Evolutionary conservation across 1,140 invertebrate species (phyloP), one percentile per base, ranked within the genome.

Genomic region (Wasmannia auropunctata): DNA sequence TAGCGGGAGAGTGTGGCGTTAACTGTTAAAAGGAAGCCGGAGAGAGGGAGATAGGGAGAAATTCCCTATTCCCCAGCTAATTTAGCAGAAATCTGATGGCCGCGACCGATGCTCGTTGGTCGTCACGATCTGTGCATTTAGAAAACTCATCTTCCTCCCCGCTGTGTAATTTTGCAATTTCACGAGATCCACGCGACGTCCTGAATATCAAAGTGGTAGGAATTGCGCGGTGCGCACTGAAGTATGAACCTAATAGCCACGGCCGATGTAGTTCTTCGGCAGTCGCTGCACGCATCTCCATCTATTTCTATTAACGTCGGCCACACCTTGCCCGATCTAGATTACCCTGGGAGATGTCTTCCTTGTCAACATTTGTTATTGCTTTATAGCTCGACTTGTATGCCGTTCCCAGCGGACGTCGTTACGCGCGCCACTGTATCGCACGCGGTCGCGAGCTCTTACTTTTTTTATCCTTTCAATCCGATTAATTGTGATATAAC

Each of bases 291-390:
- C 88, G 76, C 88, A 72, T 75, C 87, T 85, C 75, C 72, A 60
- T 86, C 87, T 88, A 88, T 88, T 85, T 80, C 87, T 88, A 88
- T 89, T 81, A 89, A 89, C 88, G 54, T 88, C 51, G 87, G 69
- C 87, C 83, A 84, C 88, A 72, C 87, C 88, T 77, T 65, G 70
- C 67, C 67, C 51, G 51, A 19, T 69, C 62, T 74, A 67, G 62
- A 65, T 86, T 86, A 81, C 77, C 58, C 65, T 37, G 62, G 25
- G 54, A 51, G 63, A 67, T 70, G 37, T 80, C 65, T 49, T 25
- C n/a, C 63, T 72, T 83, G 79, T 83, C 79, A 83, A 74, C 79
- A 83, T 83, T 83, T 72, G 67, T 83, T 83, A 83, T 83, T 83
- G 67, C 79, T 81, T 72, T 72, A 81, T 56, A 81, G 25, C 65